Evolutionary conservation across 2,888 invertebrate species (phyloP).

Genomic region (Pocota personata): DNA sequence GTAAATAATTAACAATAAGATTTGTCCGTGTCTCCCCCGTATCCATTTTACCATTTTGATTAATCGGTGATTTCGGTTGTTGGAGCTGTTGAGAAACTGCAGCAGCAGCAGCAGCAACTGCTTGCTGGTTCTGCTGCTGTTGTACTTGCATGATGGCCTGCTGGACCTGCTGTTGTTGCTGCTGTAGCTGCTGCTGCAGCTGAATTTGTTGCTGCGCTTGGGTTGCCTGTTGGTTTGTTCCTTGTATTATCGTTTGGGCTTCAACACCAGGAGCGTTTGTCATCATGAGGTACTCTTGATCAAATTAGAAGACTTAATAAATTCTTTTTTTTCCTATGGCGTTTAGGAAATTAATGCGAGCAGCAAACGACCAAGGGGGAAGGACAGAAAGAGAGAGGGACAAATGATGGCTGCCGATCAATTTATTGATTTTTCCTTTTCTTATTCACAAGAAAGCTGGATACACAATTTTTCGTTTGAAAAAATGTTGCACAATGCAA

Average conservation of each 20-base stretch:
- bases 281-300: conserved; percentile 78
- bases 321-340: conserved; percentile 3
- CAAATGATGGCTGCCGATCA: conserved; percentile 73
- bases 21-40: conserved; percentile 98
- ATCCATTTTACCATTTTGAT: conserved; percentile 88
- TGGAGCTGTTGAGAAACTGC: conserved; percentile 77
- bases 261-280: conserved; percentile 79
- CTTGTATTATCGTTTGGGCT: conserved; percentile 75
- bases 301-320: conserved; percentile 4
- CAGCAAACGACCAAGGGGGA: conserved; percentile 31
- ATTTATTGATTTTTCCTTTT: conserved; percentile 74
- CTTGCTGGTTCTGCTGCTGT: conserved; percentile 81
- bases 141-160: conserved; percentile 82
- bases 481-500: conserved; percentile 61
- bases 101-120: conserved; percentile 77
- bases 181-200: conserved; percentile 79
- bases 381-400: conserved; percentile 59
- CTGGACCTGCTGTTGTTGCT: conserved; percentile 81
- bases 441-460: conserved; percentile 41
- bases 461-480: conserved; percentile 66
- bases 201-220: conserved; percentile 79
- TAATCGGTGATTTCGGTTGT: conserved; percentile 72
- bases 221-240: conserved; percentile 73
- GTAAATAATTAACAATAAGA: conserved; percentile 99
- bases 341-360: conserved; percentile 36